Percentiles rank a stretch among this genome's conserved stretches.
These are phyloP conservation scores for Gerris buenoi DNA, from an alignment of 1,140 invertebrate species.

Conservation along the genomic window DNA sequence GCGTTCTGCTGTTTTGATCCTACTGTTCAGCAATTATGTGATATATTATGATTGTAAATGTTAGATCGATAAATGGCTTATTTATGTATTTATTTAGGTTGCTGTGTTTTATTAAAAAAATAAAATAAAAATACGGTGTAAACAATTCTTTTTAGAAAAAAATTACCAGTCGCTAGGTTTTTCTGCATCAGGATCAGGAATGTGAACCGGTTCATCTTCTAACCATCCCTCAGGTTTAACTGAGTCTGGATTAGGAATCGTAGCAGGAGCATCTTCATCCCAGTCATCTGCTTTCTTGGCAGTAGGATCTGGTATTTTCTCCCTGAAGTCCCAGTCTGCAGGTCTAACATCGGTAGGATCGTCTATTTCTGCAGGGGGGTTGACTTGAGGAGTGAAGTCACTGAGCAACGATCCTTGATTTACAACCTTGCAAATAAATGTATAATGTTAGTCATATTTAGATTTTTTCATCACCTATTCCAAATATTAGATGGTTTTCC, in stretches of 20 bases:
- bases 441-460: slow-evolving; percentile 3
- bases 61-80: no score
- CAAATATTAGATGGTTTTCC: not conserved
- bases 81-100: no score
- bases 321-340: slow-evolving; percentile 90
- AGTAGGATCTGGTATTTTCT: slow-evolving; percentile 82
- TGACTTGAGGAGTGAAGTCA: slow-evolving; percentile 83
- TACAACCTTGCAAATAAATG: no score
- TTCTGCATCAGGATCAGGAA: slow-evolving; percentile 71
- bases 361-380: slow-evolving; percentile 88
- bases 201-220: slow-evolving; percentile 75
- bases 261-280: slow-evolving; percentile 82
- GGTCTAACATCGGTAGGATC: slow-evolving; percentile 85
- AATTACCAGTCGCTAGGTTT: slow-evolving; percentile 81
- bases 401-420: slow-evolving; percentile 70
- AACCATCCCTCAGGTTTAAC: slow-evolving; percentile 85
- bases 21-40: no score
- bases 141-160: no score
- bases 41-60: no score
- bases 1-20: no score
- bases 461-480: not conserved
- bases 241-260: slow-evolving; percentile 78
- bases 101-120: no score
- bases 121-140: no score
- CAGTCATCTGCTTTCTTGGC: slow-evolving; percentile 84